Percentiles rank a stretch among this genome's conserved stretches.
phyloP scores from a whole-genome alignment of 2,797 vertebrate genomes.

The Myotis vivesi region DNA sequence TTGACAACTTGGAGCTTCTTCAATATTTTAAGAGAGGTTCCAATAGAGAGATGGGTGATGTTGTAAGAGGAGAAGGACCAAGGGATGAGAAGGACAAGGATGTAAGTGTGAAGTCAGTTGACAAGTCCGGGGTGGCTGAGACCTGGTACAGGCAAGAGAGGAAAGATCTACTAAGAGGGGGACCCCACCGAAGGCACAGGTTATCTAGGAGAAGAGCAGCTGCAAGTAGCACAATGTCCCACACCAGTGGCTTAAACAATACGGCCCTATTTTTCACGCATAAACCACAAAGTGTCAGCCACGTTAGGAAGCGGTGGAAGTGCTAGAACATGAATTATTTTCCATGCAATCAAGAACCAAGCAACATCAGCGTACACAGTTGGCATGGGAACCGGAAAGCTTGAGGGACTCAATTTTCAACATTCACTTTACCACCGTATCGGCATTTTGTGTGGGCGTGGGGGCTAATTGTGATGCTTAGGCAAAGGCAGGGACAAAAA shows the following conservation, averaged over 20 bases:
- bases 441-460: conserved; percentile 54
- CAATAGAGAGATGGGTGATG: neutral
- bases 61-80: neutral
- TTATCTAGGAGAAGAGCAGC: neutral
- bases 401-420: conserved; percentile 45
- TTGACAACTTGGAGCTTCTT: neutral
- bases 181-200: neutral
- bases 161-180: neutral
- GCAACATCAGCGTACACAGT: neutral
- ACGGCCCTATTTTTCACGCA: neutral
- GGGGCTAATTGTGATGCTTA: conserved; percentile 38
- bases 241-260: neutral
- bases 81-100: neutral
- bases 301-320: neutral
- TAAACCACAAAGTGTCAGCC: neutral
- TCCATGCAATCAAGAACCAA: neutral
- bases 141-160: neutral
- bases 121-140: neutral
- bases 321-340: conserved; percentile 33
- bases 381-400: conserved; percentile 61
- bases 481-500: conserved; percentile 9
- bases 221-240: neutral
- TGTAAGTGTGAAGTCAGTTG: neutral
- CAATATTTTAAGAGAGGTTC: neutral
- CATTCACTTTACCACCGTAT: conserved; percentile 38